A percentile compares a stretch with the other conserved stretches of the same genome.
phyloP scores from a whole-genome alignment of 2,797 vertebrate genomes.

The Sorex maritimensis region DNA sequence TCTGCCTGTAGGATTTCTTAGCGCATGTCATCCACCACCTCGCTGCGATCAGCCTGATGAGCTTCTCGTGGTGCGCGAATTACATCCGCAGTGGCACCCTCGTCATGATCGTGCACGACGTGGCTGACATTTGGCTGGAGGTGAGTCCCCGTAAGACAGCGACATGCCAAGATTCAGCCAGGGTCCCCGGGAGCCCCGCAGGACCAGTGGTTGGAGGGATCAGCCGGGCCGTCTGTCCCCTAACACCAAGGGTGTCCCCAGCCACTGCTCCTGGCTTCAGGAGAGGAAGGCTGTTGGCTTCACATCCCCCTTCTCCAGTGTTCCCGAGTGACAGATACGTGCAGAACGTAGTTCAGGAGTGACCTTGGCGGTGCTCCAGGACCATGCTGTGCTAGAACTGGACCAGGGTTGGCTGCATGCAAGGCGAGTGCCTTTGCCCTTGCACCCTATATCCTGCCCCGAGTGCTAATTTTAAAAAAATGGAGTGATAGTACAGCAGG shows the following conservation, averaged over 20 bases:
- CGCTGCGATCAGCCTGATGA: constrained; percentile 94
- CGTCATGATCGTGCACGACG: constrained; percentile 96
- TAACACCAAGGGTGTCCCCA: constrained; percentile 2
- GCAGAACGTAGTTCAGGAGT: not conserved
- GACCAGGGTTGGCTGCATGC: too few species aligned
- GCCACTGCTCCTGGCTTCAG: not conserved
- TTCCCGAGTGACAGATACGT: not conserved
- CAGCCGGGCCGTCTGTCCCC: not conserved
- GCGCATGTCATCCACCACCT: constrained; percentile 97
- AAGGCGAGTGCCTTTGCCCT: too few species aligned
- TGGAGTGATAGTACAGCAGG: too few species aligned
- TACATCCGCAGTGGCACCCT: constrained; percentile 96
- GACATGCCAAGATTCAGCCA: not conserved
- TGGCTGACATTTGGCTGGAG: constrained; percentile 96
- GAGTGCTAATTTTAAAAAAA: too few species aligned
- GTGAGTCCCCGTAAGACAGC: constrained; percentile 87
- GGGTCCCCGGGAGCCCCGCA: not conserved
- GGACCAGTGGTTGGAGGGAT: not conserved
- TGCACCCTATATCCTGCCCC: too few species aligned
- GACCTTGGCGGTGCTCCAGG: too few species aligned
- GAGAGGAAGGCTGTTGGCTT: not conserved
- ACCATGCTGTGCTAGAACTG: too few species aligned
- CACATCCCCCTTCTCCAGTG: not conserved
- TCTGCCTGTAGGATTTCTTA: constrained; percentile 93
- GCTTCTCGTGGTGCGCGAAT: constrained; percentile 96